Percentiles rank a stretch among this genome's conserved stretches.
Evolutionary conservation across 2,797 vertebrate genomes (phyloP).

Genomic region (Steatocranus sp.): DNA sequence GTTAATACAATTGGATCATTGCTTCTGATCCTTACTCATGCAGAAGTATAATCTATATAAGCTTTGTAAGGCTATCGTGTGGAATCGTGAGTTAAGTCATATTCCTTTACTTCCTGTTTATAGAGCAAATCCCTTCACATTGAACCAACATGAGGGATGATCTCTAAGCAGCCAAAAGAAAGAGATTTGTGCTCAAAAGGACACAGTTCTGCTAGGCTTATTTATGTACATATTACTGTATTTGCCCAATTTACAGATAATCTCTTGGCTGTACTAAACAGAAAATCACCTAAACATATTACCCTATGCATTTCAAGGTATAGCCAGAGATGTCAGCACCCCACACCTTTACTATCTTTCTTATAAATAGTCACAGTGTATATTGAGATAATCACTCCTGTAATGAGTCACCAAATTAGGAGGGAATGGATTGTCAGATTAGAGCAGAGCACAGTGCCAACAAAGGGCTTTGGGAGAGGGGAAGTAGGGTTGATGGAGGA

Average conservation of each 20-base stretch:
- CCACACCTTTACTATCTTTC: conserved; percentile 4
- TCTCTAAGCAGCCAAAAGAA: neutral
- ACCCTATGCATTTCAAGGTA: neutral
- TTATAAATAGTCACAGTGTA: conserved; percentile 28
- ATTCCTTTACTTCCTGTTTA: conserved; percentile 16
- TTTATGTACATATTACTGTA: neutral
- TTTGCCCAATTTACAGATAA: neutral
- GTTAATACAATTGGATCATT: neutral
- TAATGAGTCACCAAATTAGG: conserved; percentile 69
- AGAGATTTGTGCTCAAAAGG: neutral
- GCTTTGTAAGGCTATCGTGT: conserved; percentile 6
- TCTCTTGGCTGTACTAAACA: neutral
- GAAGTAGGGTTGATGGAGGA: conserved; percentile 44
- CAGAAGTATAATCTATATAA: conserved; percentile 6
- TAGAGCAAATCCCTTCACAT: conserved; percentile 20
- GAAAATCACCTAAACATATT: neutral
- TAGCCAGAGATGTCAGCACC: conserved; percentile 9
- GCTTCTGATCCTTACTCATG: neutral
- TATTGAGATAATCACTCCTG: conserved; percentile 57
- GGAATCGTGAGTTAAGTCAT: conserved; percentile 18
- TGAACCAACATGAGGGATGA: neutral
- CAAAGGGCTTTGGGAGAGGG: conserved; percentile 51
- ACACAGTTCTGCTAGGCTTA: neutral
- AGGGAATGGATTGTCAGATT: conserved; percentile 56
- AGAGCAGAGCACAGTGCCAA: conserved; percentile 53